phyloP scores from a whole-genome alignment of 2,797 vertebrate genomes.

The Ctenosaura bakeri region DNA sequence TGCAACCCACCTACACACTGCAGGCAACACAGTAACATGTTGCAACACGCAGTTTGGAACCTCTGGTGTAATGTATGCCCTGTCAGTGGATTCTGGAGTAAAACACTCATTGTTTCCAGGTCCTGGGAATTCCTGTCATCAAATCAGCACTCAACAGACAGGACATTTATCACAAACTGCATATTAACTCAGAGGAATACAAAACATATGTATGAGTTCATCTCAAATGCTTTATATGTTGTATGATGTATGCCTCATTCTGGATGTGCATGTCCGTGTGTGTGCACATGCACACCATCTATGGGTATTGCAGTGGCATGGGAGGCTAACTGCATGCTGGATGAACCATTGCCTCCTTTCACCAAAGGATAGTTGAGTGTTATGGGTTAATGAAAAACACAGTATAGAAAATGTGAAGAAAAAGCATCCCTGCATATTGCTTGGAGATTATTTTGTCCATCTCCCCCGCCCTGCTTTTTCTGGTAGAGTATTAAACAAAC shows the following conservation, averaged over 20 bases:
- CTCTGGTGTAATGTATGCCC: no score
- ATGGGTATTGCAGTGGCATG: background rate
- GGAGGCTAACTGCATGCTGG: background rate
- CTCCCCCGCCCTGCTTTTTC: background rate
- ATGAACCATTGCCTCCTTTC: background rate
- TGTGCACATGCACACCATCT: background rate
- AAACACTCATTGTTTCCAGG: no score
- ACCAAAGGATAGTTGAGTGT: background rate
- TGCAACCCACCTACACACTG: no score
- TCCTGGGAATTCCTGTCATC: no score
- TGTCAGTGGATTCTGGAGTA: no score
- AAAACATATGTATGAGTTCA: background rate
- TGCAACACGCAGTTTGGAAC: no score
- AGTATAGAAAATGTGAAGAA: slow-evolving; percentile 37
- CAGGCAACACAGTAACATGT: no score
- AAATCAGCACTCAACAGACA: no score
- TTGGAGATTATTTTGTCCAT: background rate
- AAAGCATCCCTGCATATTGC: background rate
- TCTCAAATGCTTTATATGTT: no score
- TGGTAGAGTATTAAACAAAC: background rate
- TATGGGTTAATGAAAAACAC: background rate
- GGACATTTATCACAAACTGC: no score
- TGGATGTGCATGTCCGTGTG: no score
- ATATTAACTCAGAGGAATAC: no score
- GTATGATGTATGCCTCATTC: background rate